Evolutionary conservation across 2,888 invertebrate genomes (phyloP), one percentile per base, ranked within the genome.

Genomic region (Eristalinus aeneus): DNA sequence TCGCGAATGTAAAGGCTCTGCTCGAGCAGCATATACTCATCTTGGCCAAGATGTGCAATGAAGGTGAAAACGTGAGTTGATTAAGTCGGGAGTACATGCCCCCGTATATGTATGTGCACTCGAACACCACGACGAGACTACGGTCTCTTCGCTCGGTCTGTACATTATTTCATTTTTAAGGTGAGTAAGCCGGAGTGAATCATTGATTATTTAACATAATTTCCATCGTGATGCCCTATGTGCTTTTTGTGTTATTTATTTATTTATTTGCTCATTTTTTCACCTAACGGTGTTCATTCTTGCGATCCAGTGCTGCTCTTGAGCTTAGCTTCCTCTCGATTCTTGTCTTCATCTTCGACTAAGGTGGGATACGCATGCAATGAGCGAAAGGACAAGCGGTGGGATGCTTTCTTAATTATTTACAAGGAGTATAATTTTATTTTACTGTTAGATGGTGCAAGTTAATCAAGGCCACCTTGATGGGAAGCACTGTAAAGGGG

Each of bases 201-300:
- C 76, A 85, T 81, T 81, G 85, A 85, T 85, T 85, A 81, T 85
- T 85, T 81, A 85, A 85, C 73, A 76, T 56, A 77, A 81, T 85
- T 73, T 73, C 63, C 23, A 72, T 46, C 39, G 68, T 36, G 27
- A 5, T 53, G 32, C 9, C 32, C 20, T 31, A n/a, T 56, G 11
- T 56, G 27, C 11, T 53, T 16, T 20, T 46, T 46, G 16, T 16
- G 46, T 46, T 46, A 46, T 46, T 46, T 46, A 39, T 46, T 46
- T 46, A 39, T 39, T 39, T 39, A 46, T 46, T 46, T 46, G 16
- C 16, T 46, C 16, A 8, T 16, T 8, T 46, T 46, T 46, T 16
- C 27, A n/a, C 27, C 2, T 27, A 3, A 5, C 27, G n/a, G 16
- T 46, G 46, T 46, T 46, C 16, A 46, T 8, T 46, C 46, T 46